Evolutionary conservation across 2,888 invertebrate species (phyloP), one percentile per base, ranked within the genome.

Genomic region (Oxystoma pomonae): DNA sequence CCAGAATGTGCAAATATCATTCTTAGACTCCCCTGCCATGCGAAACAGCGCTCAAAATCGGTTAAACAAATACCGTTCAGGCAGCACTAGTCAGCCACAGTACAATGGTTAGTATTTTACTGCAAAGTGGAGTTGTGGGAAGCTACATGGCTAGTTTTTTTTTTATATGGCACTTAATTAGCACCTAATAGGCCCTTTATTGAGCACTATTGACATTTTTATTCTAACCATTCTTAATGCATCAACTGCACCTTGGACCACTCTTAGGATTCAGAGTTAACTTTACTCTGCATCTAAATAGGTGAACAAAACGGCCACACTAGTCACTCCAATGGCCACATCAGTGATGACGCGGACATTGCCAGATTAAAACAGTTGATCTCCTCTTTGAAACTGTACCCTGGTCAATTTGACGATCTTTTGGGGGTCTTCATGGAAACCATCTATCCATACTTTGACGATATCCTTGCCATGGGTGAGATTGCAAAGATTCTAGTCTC

Each of bases 311-410:
- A 35, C 12, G 35, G 35, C 3, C 35, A 35, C 12, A 7, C 35
- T 35, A 35, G 35, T 35, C 35, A 35, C 3, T 7, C 35, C 35
- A 60, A 58, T 57, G 60, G 61, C 9, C 57, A 60, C 58, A 53
- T 60, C 16, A 55, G 63, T 49, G 66, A 66, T 16, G 63, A 68
- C 49, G 76, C 74, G 1, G 84, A 83, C 57, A 72, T 85, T 64
- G 78, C 80, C 60, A 87, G 89, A 78, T 80, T 91, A 75, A 85
- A 86, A 76, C 86, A 86, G 65, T 87, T 90, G 60, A 89, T 92
- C 82, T 85, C 86, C 74, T 87, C 88, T 76, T 83, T 92, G 74
- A 91, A 90, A 72, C 85, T 87, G 76, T 90, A 90, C 83, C 92
- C 92, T 58, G 92, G 91, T 70, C 87, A 88, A 76, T 92, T 90